Percentiles rank a stretch among this genome's conserved stretches.
Conservation (phyloP, 2,888 invertebrate species). For the Acronicta leporina region DNA sequence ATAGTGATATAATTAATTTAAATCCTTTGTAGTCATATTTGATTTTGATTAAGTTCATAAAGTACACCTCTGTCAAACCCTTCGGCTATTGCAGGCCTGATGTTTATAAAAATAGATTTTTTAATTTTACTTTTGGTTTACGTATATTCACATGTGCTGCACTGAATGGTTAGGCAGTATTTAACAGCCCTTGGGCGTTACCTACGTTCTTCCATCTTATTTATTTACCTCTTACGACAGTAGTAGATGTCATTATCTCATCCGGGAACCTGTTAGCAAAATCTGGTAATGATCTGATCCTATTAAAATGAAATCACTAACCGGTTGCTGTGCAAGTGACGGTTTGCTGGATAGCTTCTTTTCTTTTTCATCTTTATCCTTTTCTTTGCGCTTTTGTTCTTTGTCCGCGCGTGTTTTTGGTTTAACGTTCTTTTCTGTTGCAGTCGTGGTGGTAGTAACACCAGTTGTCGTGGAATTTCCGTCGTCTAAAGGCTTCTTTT, state of each 20-base stretch:
- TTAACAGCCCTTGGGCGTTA: neutral
- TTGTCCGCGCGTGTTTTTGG: slow-evolving; percentile 57
- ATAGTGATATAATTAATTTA: no score
- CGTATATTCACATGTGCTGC: no score
- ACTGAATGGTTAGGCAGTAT: no score
- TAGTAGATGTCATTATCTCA: neutral
- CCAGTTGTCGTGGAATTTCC: slow-evolving; percentile 55
- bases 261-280: neutral
- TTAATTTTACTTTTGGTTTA: no score
- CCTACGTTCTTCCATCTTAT: neutral
- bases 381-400: slow-evolving; percentile 60
- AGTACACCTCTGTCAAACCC: no score
- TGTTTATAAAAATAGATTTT: no score
- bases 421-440: slow-evolving; percentile 69
- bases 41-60: no score
- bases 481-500: slow-evolving; percentile 74
- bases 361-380: slow-evolving; percentile 49
- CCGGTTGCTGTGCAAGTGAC: slow-evolving; percentile 26
- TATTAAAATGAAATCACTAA: slow-evolving; percentile 23
- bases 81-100: no score
- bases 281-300: neutral
- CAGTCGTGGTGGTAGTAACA: slow-evolving; percentile 55
- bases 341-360: slow-evolving; percentile 25
- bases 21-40: no score
- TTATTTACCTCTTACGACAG: slow-evolving; percentile 4